Conservation (phyloP, 2,888 invertebrate species). For the Apamea sordens region DNA sequence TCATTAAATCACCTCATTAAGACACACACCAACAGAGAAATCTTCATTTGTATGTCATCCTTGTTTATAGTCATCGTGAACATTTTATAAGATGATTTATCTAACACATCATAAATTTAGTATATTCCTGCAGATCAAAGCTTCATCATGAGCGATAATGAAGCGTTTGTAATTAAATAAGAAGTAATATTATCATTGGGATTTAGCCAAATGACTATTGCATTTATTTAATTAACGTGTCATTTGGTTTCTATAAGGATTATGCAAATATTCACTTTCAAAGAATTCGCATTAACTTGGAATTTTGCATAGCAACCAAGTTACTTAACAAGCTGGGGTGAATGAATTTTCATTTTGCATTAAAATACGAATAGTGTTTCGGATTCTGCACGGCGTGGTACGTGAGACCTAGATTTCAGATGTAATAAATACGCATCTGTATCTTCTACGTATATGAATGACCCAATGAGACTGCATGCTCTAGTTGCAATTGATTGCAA, state of each 20-base stretch:
- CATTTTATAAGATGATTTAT: constrained; percentile 49
- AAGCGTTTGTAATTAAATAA: constrained; percentile 34
- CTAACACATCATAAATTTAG: constrained; percentile 23
- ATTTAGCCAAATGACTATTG: constrained; percentile 22
- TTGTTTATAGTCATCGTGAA: constrained; percentile 51
- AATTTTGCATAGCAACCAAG: constrained; percentile 58
- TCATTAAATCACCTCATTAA: constrained; percentile 68
- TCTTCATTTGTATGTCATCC: constrained; percentile 64
- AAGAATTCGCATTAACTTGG: constrained; percentile 55
- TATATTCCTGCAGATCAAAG: constrained; percentile 26
- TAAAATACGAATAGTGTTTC: constrained; percentile 66
- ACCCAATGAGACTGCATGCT: constrained; percentile 62
- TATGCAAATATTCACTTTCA: constrained; percentile 60
- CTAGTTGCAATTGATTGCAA: constrained; percentile 59
- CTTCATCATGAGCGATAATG: constrained; percentile 34
- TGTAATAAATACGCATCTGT: constrained; percentile 67
- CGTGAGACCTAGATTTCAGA: constrained; percentile 71
- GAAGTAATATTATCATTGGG: not conserved
- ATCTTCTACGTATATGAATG: constrained; percentile 61
- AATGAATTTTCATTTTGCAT: constrained; percentile 66
- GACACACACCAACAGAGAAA: constrained; percentile 58
- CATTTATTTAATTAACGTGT: constrained; percentile 42
- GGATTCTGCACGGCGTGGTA: constrained; percentile 61
- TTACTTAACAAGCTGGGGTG: constrained; percentile 62
- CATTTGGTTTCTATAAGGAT: constrained; percentile 52